Conservation (phyloP, 2,888 invertebrate genomes). For the Hyles lineata region DNA sequence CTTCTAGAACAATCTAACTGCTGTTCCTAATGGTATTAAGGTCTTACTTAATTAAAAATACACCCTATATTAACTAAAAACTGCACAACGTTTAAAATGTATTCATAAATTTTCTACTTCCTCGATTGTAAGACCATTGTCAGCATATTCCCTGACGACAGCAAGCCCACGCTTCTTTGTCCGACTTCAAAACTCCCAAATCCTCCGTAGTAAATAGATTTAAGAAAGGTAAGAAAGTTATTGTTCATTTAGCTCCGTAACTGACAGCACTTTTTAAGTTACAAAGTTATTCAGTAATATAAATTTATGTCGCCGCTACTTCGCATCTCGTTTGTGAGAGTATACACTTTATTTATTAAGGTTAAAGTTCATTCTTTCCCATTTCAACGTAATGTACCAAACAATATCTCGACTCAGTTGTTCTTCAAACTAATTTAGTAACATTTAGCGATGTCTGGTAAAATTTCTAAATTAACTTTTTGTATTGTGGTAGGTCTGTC, state of each 20-base stretch:
- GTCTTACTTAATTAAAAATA: too few species aligned
- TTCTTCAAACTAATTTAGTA: slow-evolving; percentile 3
- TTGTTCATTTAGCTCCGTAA: not conserved
- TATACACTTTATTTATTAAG: slow-evolving; percentile 6
- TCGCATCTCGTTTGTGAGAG: not conserved
- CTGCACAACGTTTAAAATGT: too few species aligned
- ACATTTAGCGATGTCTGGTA: not conserved
- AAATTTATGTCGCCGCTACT: not conserved
- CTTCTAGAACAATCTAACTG: too few species aligned
- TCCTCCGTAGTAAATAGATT: not conserved
- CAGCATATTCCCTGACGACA: too few species aligned
- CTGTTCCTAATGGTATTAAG: too few species aligned
- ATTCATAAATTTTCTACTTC: too few species aligned
- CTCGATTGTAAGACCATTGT: too few species aligned
- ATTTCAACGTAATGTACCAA: not conserved
- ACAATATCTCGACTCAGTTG: not conserved
- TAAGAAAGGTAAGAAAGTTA: not conserved
- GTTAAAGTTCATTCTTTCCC: not conserved
- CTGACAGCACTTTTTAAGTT: not conserved
- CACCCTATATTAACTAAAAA: too few species aligned
- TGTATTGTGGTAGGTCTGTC: too few species aligned
- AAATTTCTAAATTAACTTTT: too few species aligned
- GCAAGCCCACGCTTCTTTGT: too few species aligned
- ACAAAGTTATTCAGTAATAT: slow-evolving; percentile 1
- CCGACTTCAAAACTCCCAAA: too few species aligned